Base-by-base conservation (phyloP, 2,888 invertebrate species). In the Eupithecia centaureata region DNA sequence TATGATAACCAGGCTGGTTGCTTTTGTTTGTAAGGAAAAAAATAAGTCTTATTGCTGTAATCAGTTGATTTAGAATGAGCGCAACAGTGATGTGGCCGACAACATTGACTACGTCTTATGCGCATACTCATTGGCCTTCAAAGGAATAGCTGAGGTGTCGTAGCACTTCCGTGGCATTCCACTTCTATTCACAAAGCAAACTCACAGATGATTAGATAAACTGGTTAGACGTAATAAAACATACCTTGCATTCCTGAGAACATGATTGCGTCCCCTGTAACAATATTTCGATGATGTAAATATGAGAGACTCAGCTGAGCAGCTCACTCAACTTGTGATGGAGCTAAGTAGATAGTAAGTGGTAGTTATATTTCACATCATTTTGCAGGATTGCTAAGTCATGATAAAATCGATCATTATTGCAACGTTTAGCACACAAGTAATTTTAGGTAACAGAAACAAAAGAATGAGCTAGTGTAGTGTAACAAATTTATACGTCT, bases 211-310 rank as follows among this genome's bases (percentile, higher is more conserved):
- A 42, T 18, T 42, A 18, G 2, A 42, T 28, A 54, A 15, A 52
- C 25, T 15, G 13, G 0, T 52, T 27, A 13, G 27, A 56, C 15
- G 28, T 56, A 52, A 27, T 47, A 25, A 15, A 57, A 84, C 94
- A 87, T 84, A 95, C 95, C 95, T 89, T 94, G 94, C 88, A 94
- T 93, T 74, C 95, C 95, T 77, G 94, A 92, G 83, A 95, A 95
- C 79, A 94, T 88, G 69, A 95, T 94, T 65, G 94, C 93, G 94
- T 95, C 95, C 95, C 94, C 89, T 95, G 94, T 65, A 90, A 93
- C 87, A 89, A 87, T 61, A 81, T 80, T 79, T 66, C 61, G 28
- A 22, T 1, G 32, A 33, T 12, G 32, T 32, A 47, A 47, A 18
- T 22, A 57, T 1, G 12, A 33, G 12, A 32, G 2, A 0, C 5